Base-by-base conservation (phyloP, 2,888 invertebrate species). In the Aplocera efformata region DNA sequence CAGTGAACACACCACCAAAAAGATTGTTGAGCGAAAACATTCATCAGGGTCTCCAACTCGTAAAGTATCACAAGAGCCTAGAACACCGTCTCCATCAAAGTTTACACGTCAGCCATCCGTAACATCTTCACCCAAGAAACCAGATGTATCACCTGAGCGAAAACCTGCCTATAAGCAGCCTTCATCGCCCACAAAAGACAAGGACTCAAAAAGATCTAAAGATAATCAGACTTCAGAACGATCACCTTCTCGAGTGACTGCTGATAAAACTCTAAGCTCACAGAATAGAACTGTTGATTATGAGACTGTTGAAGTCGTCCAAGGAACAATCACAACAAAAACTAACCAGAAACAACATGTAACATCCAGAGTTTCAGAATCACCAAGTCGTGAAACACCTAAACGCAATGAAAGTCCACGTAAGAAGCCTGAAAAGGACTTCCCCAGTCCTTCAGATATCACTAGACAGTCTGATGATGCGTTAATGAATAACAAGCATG, bases 301-400 rank as follows among this genome's bases (percentile, higher is more conserved):
- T 32, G 28, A 44, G 2, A 31, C 32, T 13, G 45, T 42, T 10
- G 52, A 66, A 29, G 48, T 56, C 40, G 28, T 48, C 34, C 40
- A 56, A 26, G 50, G 56, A 5, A 48, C 28, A 3, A 43, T 34
- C 10, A 36, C 30, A 11, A 43, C 50, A 29, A 50, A 39, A 32
- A 40, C 38, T 1, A 45, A 8, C 1, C 46, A 58, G 24, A 48
- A 8, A 1, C 39, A 45, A 33, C 13, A 46, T 28, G 7, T 23
- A 29, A 33, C 22, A 7, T 28, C 26, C 11, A 38, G 37, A 26
- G 17, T 25, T 11, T 24, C 28, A n/a, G 6, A 41, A 7, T 41
- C 48, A 36, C 43, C 46, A 23, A 9, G 26, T 31, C 41, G 28
- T 21, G 23, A 43, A 22, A 31, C 26, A 10, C 36, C 25, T 10